A percentile compares a stretch with the other conserved stretches of the same genome.
Evolutionary conservation across 2,797 vertebrate genomes (phyloP).

Genomic region (Poeciliopsis infans): DNA sequence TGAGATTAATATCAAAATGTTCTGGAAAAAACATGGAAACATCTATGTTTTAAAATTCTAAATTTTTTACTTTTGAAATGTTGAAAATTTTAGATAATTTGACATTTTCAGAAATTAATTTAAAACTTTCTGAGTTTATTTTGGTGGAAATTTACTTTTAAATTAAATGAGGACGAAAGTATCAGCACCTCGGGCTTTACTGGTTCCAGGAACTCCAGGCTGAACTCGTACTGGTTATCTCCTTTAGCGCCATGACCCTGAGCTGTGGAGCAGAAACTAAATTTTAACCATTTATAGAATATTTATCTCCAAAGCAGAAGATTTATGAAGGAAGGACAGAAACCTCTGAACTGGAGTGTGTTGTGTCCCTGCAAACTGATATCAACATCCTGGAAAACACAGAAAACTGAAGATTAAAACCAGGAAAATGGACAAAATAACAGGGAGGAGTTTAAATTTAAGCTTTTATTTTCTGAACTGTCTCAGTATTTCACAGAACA

Average conservation of each 20-base stretch:
- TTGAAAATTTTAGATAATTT: too few species aligned
- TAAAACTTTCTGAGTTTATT: too few species aligned
- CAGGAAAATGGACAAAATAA: not conserved
- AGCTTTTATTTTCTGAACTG: not conserved
- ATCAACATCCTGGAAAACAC: conserved; percentile 85
- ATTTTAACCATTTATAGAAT: not conserved
- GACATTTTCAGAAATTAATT: too few species aligned
- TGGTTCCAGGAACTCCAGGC: conserved; percentile 88
- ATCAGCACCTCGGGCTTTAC: conserved; percentile 87
- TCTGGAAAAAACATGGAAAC: too few species aligned
- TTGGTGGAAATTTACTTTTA: too few species aligned
- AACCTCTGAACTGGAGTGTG: conserved; percentile 91
- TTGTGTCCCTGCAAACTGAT: conserved; percentile 88
- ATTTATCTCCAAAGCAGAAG: not conserved
- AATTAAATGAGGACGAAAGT: not conserved
- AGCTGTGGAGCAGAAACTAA: conserved; percentile 73
- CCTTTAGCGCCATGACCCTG: conserved; percentile 97
- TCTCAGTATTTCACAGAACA: not conserved
- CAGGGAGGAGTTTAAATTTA: not conserved
- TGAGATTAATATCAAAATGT: too few species aligned
- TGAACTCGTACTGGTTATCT: conserved; percentile 93
- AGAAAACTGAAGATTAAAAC: conserved; percentile 20
- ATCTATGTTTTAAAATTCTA: too few species aligned
- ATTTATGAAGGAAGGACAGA: conserved; percentile 22
- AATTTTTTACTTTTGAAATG: too few species aligned